Evolutionary conservation across 2,888 invertebrate genomes (phyloP).

Genomic region (Agriopis marginaria): DNA sequence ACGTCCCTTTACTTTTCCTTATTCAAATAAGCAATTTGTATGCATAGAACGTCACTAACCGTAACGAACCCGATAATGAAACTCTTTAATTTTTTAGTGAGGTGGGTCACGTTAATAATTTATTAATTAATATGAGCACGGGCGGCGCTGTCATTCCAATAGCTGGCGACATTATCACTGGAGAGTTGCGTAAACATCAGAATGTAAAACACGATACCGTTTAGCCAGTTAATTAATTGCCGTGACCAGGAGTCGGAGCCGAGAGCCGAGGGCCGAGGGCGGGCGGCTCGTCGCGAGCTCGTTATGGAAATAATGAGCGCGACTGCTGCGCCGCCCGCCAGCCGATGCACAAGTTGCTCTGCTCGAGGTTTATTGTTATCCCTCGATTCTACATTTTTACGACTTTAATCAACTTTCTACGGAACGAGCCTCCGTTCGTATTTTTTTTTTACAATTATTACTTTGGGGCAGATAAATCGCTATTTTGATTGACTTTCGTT

Average conservation of each 20-base stretch:
- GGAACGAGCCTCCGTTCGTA: conserved; percentile 42
- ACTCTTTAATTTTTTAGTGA: conserved; percentile 80
- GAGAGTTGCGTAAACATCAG: conserved; percentile 84
- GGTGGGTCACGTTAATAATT: conserved; percentile 77
- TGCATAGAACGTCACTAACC: conserved; percentile 72
- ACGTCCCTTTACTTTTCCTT: conserved; percentile 63
- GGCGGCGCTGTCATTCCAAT: conserved; percentile 73
- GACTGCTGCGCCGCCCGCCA: conserved; percentile 53
- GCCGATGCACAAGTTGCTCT: conserved; percentile 67
- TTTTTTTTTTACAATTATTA: conserved; percentile 33
- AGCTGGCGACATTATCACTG: conserved; percentile 78
- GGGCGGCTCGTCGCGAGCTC: conserved; percentile 71
- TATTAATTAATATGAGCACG: conserved; percentile 80
- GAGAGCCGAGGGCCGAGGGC: conserved; percentile 57
- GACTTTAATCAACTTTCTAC: conserved; percentile 60
- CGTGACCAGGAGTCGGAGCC: conserved; percentile 70
- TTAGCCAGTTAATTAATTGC: conserved; percentile 85
- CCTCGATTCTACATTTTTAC: conserved; percentile 60
- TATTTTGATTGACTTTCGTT: not conserved
- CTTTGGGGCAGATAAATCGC: not conserved
- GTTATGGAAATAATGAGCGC: conserved; percentile 83
- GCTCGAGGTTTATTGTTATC: conserved; percentile 68
- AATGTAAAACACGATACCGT: conserved; percentile 84
- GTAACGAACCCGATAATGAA: conserved; percentile 77
- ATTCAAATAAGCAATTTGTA: conserved; percentile 78